These are phyloP conservation scores for Heliothis virescens DNA, from an alignment of 1,140 invertebrate species.

Conservation along the genomic window DNA sequence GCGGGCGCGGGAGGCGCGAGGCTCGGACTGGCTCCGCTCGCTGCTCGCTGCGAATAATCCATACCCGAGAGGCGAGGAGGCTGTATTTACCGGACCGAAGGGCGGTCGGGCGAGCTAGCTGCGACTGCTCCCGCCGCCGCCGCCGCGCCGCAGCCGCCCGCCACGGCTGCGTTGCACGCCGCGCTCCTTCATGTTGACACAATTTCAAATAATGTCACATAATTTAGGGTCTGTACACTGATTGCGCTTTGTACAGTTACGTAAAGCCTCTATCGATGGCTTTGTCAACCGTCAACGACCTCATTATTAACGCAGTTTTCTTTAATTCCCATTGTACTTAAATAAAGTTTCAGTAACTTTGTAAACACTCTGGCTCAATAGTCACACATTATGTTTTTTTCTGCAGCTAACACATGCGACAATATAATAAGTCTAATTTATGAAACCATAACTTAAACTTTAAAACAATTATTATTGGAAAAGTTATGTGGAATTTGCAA, in stretches of 20 bases:
- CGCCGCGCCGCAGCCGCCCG: conserved; percentile 60
- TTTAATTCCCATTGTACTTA: conserved; percentile 14
- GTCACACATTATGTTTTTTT: neutral
- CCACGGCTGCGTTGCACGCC: conserved; percentile 60
- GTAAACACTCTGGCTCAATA: conserved; percentile 4
- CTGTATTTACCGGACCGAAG: conserved; percentile 81
- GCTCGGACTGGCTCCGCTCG: conserved; percentile 79
- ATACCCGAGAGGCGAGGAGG: conserved; percentile 80
- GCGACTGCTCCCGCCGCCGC: conserved; percentile 66
- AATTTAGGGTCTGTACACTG: conserved; percentile 60
- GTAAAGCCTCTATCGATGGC: conserved; percentile 37
- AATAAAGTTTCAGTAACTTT: conserved; percentile 22
- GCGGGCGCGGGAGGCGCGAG: conserved; percentile 75
- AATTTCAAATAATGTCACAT: conserved; percentile 80
- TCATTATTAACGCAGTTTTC: conserved; percentile 5
- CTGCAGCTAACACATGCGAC: neutral
- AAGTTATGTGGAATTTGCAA: conserved; percentile 6
- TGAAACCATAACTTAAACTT: neutral
- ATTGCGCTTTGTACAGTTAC: conserved; percentile 50
- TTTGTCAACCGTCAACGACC: conserved; percentile 14
- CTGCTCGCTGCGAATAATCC: conserved; percentile 79
- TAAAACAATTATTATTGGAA: neutral
- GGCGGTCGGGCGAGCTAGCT: conserved; percentile 73
- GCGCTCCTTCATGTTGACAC: conserved; percentile 76
- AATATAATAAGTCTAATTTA: no score